Conservation (phyloP, 2,113 vertebrate genomes). For the Cyphomyrus discorhynchus region DNA sequence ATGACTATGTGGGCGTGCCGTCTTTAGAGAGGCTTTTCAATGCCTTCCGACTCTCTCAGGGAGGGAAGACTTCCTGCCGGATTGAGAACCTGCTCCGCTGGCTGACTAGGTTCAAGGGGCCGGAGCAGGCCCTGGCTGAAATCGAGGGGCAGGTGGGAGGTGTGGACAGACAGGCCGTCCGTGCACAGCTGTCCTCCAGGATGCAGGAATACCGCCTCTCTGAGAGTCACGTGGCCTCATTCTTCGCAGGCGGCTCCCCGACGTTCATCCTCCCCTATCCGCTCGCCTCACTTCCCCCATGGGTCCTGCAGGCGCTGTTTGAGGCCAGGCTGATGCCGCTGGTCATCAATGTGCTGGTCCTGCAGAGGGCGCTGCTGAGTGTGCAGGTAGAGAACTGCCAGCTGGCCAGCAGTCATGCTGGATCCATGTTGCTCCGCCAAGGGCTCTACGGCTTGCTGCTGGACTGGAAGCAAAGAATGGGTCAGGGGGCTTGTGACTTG, state of each 20-base stretch:
- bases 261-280: constrained; percentile 36
- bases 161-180: constrained; percentile 40
- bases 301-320: constrained; percentile 55
- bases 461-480: constrained; percentile 22
- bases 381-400: constrained; percentile 83
- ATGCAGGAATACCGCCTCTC: constrained; percentile 75
- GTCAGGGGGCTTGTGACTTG: background rate
- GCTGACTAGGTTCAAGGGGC: constrained; percentile 66
- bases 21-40: constrained; percentile 57
- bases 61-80: constrained; percentile 51
- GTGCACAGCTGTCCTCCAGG: constrained; percentile 51
- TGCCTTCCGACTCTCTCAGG: constrained; percentile 35
- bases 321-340: constrained; percentile 64
- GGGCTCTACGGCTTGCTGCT: constrained; percentile 75
- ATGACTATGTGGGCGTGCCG: constrained; percentile 65
- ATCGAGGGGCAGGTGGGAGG: constrained; percentile 48
- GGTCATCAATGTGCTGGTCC: constrained; percentile 65
- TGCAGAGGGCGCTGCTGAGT: constrained; percentile 68
- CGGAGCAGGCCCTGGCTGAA: constrained; percentile 55
- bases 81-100: constrained; percentile 71
- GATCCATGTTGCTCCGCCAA: constrained; percentile 68
- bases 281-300: constrained; percentile 54
- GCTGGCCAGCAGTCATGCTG: constrained; percentile 64
- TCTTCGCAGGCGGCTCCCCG: constrained; percentile 56
- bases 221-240: constrained; percentile 56